phyloP scores from a whole-genome alignment of 2,888 invertebrate genomes.

The Stenchaetothrips biformis region DNA sequence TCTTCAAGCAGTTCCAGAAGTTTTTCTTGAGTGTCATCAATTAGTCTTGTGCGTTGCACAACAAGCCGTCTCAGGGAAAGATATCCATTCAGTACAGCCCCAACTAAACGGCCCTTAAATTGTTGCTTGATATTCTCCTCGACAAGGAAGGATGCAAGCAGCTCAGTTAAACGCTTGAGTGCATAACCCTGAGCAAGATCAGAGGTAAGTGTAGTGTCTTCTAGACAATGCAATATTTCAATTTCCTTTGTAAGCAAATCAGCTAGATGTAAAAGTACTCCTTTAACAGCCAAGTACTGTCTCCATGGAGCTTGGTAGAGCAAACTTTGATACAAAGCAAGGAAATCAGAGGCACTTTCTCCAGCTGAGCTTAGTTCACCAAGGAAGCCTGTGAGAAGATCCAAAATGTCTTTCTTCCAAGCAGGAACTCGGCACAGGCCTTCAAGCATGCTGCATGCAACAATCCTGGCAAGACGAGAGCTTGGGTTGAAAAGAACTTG shows the following conservation, averaged over 20 bases:
- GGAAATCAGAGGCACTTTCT: slow-evolving; percentile 87
- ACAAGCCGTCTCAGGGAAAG: slow-evolving; percentile 83
- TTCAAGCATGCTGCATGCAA: slow-evolving; percentile 84
- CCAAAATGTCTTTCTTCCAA: slow-evolving; percentile 70
- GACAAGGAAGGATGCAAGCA: slow-evolving; percentile 82
- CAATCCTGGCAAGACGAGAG: slow-evolving; percentile 80
- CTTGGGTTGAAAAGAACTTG: slow-evolving; percentile 90
- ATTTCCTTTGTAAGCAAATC: slow-evolving; percentile 84
- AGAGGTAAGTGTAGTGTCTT: slow-evolving; percentile 88
- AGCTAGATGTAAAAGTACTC: slow-evolving; percentile 78
- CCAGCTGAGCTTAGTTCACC: slow-evolving; percentile 82
- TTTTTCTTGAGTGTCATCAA: slow-evolving; percentile 95
- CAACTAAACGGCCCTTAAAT: slow-evolving; percentile 83
- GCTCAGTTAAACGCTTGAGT: slow-evolving; percentile 80
- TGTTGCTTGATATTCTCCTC: slow-evolving; percentile 81
- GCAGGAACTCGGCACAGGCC: slow-evolving; percentile 67
- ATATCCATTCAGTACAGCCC: slow-evolving; percentile 89
- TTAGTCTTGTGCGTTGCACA: slow-evolving; percentile 88
- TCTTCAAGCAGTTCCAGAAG: slow-evolving; percentile 87
- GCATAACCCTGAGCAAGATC: slow-evolving; percentile 93
- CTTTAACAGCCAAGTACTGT: slow-evolving; percentile 83
- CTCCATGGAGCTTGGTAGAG: slow-evolving; percentile 88
- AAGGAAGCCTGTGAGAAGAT: slow-evolving; percentile 81
- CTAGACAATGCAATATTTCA: slow-evolving; percentile 77
- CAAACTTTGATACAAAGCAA: slow-evolving; percentile 78